Conservation (phyloP, 2,113 vertebrate genomes). For the human region DNA sequence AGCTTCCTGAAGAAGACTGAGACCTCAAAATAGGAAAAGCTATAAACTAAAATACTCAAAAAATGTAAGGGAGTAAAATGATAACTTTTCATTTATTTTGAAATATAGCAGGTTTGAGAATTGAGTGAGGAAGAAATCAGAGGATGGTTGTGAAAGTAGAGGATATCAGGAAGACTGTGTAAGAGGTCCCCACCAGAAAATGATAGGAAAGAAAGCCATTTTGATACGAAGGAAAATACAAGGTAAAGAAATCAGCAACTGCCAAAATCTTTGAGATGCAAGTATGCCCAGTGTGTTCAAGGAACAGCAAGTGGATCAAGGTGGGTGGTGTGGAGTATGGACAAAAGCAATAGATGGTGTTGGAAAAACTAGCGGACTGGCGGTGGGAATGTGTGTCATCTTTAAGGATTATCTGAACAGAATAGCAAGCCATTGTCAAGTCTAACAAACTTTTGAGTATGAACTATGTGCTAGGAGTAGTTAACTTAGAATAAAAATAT, state of each 20-base stretch:
- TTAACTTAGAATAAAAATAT: neutral
- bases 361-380: neutral
- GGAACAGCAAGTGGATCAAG: neutral
- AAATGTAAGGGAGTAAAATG: neutral
- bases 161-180: neutral
- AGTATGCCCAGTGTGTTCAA: neutral
- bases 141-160: neutral
- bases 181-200: neutral
- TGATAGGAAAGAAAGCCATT: neutral
- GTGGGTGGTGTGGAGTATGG: neutral
- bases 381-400: rapidly evolving
- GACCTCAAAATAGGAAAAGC: neutral
- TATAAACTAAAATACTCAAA: neutral
- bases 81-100: neutral
- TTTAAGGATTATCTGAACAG: neutral
- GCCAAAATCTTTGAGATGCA: neutral
- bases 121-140: neutral
- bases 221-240: neutral
- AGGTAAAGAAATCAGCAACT: neutral
- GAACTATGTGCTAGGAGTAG: neutral
- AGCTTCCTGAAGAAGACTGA: neutral
- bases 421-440: neutral
- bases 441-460: neutral
- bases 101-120: neutral
- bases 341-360: neutral